Base-by-base conservation (phyloP, 64 coral and sea anemone species). In the Hydrozoanthus tunicans region DNA sequence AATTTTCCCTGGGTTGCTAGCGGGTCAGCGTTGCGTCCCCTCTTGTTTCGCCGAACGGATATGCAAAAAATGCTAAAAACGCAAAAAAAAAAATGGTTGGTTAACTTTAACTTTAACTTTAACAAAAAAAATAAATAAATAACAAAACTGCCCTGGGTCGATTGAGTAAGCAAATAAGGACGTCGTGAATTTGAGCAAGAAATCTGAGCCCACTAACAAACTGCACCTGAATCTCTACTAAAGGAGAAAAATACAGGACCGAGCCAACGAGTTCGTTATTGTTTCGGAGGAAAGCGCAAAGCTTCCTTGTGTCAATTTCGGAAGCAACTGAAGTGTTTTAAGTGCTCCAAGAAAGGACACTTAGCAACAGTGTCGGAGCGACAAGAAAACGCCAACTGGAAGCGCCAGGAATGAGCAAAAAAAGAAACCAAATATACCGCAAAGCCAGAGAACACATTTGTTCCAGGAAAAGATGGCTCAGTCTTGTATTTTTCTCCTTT, bases 201-300 rank as follows among this genome's bases (percentile, higher is more conserved):
- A 62, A 62, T 62, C 61, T 62, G 61, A 62, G 61, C 61, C 61
- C 61, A 62, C 5, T 12, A 62, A 71, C 83, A 68, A 70, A 70
- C 8, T 70, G 51, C 80, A 86, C 60, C 63, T 20, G 54, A 53
- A 51, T 86, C 4, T 69, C 7, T 69, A 8, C 32, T 69, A 27
- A 51, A 57, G 60, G 1, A 20, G 20, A 20, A 20, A 20, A 20
- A 20, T 20, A 20, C 20, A 20, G 20, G 20, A 20, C 20, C 20
- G 23, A 62, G 61, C 61, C 61, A 62, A 12, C 61, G 61, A 62
- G 93, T 80, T 83, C 90, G 70, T 73, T 93, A 90, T 63, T 62
- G 86, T 3, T 93, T 85, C 77, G 92, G 86, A 1, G 85, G 76
- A 24, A 62, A 64, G 81, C 70, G 90, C 14, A 57, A 90, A 74